Conservation (phyloP, 2,888 invertebrate species). For the Chouioia cunea region DNA sequence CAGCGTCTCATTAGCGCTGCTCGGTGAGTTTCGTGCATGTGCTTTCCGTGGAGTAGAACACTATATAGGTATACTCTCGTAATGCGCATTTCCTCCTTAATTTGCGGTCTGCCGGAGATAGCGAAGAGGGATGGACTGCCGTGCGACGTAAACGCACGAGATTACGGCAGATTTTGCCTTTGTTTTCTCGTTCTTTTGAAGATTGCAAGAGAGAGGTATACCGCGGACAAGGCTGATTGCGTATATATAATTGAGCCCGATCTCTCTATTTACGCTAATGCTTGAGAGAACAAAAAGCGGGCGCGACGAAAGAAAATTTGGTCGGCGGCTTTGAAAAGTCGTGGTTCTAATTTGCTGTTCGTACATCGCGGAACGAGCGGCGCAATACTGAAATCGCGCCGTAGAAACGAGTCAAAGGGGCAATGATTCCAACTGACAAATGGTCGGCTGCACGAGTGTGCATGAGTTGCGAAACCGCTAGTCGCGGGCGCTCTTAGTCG, state of each 20-base stretch:
- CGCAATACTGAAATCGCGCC: too few species aligned
- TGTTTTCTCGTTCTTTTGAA: not conserved
- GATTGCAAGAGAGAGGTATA: not conserved
- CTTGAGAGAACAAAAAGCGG: not conserved
- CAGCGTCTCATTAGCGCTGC: constrained; percentile 36
- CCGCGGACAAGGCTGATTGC: constrained; percentile 28
- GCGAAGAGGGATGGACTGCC: not conserved
- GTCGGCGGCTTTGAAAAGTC: not conserved
- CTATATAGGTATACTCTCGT: too few species aligned
- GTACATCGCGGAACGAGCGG: too few species aligned
- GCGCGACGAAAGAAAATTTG: constrained; percentile 5
- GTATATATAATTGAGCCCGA: constrained; percentile 33
- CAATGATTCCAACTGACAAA: too few species aligned
- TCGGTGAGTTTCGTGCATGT: constrained; percentile 29
- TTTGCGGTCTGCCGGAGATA: constrained; percentile 23
- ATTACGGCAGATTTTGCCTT: not conserved
- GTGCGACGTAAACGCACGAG: constrained; percentile 3
- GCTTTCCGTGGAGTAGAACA: not conserved
- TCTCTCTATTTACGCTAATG: constrained; percentile 37
- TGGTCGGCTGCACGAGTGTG: too few species aligned
- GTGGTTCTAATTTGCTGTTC: too few species aligned
- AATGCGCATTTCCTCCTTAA: constrained; percentile 13
- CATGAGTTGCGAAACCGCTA: constrained; percentile 11
- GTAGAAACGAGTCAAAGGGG: too few species aligned
- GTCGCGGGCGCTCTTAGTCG: too few species aligned